Conservation (phyloP, 2,113 vertebrate species). For the Martes martes region DNA sequence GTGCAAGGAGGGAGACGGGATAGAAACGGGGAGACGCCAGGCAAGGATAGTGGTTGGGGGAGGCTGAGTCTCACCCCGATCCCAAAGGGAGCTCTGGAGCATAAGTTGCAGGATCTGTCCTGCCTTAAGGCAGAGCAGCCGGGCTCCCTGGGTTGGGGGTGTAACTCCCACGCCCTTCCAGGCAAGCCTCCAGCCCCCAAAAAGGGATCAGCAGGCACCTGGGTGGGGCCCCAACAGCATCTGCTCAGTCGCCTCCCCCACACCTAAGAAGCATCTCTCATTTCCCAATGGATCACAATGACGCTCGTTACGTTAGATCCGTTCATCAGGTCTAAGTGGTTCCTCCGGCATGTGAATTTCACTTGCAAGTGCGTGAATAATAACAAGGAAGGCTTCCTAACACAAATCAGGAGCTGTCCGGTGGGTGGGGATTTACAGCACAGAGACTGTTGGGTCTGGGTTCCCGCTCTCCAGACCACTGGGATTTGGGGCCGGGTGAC, state of each 20-base stretch:
- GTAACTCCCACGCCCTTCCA: not conserved
- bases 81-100: not conserved
- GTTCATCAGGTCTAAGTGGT: not conserved
- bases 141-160: not conserved
- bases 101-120: not conserved
- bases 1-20: not conserved
- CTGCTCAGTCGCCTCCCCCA: not conserved
- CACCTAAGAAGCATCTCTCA: not conserved
- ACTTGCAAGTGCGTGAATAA: not conserved
- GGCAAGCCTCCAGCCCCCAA: not conserved
- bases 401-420: no score
- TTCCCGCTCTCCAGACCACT: not conserved
- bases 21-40: not conserved
- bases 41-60: not conserved
- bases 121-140: not conserved
- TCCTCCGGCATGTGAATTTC: accelerated
- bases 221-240: no score
- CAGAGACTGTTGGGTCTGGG: not conserved
- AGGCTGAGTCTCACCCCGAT: not conserved
- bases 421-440: not conserved
- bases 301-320: not conserved
- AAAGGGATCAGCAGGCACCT: not conserved
- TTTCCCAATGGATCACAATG: not conserved
- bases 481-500: not conserved
- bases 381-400: no score